Conservation (phyloP, 1,140 invertebrate genomes). For the Drosophila ficusphila region DNA sequence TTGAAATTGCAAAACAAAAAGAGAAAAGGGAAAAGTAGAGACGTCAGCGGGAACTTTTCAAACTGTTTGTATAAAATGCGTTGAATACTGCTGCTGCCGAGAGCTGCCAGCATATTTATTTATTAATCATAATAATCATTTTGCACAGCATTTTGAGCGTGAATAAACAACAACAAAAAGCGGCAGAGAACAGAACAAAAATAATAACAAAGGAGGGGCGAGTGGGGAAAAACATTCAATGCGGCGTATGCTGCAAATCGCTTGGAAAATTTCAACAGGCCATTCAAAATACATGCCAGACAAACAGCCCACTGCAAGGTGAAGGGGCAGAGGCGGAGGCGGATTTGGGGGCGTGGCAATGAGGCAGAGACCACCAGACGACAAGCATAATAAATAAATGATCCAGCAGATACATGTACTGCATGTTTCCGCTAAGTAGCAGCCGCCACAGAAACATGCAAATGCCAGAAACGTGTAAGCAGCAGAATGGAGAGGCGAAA, state of each 20-base stretch:
- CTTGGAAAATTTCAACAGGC: constrained; percentile 75
- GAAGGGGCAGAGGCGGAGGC: constrained; percentile 1
- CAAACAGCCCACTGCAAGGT: constrained; percentile 24
- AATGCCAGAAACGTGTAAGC: constrained; percentile 46
- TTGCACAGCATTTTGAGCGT: constrained; percentile 76
- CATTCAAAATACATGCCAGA: constrained; percentile 52
- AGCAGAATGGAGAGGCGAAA: constrained; percentile 39
- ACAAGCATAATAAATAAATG: constrained; percentile 62
- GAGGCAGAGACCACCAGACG: constrained; percentile 35
- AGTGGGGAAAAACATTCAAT: constrained; percentile 62
- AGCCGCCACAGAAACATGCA: constrained; percentile 48
- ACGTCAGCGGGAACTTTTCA: constrained; percentile 36
- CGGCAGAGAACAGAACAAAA: constrained; percentile 10
- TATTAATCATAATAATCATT: constrained; percentile 83
- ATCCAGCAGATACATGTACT: constrained; percentile 45
- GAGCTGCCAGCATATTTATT: constrained; percentile 63
- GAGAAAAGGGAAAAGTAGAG: constrained; percentile 27
- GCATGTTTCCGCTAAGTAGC: constrained; percentile 38
- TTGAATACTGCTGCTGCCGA: constrained; percentile 34
- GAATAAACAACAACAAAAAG: constrained; percentile 49
- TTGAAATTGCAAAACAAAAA: constrained; percentile 1
- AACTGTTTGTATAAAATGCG: constrained; percentile 56
- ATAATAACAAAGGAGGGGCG: constrained; percentile 6
- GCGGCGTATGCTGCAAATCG: constrained; percentile 80
- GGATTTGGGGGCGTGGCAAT: background rate